Evolutionary conservation across 2,888 invertebrate species (phyloP).

Genomic region (Campoplex nolae): DNA sequence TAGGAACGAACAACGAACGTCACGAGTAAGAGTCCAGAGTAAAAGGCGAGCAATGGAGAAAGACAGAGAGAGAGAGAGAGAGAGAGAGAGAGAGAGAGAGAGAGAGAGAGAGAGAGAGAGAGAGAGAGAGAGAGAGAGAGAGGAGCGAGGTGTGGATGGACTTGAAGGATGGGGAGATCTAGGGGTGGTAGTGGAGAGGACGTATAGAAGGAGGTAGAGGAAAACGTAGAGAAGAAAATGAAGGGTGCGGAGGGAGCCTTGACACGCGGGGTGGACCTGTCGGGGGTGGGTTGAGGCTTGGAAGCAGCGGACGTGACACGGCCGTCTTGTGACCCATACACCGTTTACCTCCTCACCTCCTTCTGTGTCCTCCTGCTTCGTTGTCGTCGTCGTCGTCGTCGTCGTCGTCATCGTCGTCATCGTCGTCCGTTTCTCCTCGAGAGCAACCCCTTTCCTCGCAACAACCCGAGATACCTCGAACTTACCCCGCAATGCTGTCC

Average conservation of each 20-base stretch:
- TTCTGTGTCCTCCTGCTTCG: conserved; percentile 54
- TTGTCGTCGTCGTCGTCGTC: conserved; percentile 50
- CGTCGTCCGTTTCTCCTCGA: conserved; percentile 62
- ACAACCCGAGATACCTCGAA: conserved; percentile 44
- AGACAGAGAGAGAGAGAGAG: conserved; percentile 53
- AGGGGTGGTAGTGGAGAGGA: conserved; percentile 61
- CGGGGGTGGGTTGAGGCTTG: conserved; percentile 80
- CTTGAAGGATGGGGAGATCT: conserved; percentile 64
- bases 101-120: too few species aligned
- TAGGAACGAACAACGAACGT: conserved; percentile 62
- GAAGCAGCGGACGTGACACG: conserved; percentile 83
- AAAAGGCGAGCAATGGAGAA: conserved; percentile 62
- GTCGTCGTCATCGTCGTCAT: conserved; percentile 30
- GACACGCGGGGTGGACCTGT: conserved; percentile 81
- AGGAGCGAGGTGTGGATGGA: conserved; percentile 60
- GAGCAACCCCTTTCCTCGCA: conserved; percentile 57
- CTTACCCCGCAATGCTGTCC: conserved; percentile 62
- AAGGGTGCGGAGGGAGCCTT: conserved; percentile 74
- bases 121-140: conserved; percentile 14
- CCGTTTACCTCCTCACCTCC: conserved; percentile 71
- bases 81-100: conserved; percentile 19
- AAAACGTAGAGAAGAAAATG: conserved; percentile 70
- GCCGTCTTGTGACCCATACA: conserved; percentile 83
- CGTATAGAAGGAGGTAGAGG: conserved; percentile 59
- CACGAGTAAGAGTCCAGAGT: conserved; percentile 49